phyloP scores from a whole-genome alignment of 2,797 vertebrate genomes.

The Danio kyathit region DNA sequence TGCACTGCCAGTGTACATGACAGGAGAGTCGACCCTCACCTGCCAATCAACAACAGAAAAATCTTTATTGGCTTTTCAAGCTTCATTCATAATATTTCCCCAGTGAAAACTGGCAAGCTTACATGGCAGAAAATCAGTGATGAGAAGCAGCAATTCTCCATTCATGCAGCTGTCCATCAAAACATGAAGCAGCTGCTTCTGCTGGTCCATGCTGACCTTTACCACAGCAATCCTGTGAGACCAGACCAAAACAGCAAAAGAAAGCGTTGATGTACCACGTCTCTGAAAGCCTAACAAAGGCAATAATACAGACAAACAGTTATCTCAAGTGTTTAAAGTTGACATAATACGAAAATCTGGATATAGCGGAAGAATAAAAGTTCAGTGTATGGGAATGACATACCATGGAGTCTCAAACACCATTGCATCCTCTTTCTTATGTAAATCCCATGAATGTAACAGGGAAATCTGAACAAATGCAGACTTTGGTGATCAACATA shows the following conservation, averaged over 20 bases:
- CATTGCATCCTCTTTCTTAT: too few species aligned
- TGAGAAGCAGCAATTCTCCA: constrained; percentile 44
- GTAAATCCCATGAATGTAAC: too few species aligned
- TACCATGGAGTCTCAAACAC: too few species aligned
- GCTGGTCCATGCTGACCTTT: constrained; percentile 13
- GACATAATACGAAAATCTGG: too few species aligned
- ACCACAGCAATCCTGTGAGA: background rate
- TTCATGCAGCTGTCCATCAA: constrained; percentile 60
- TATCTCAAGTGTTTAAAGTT: too few species aligned
- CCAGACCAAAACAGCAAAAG: background rate
- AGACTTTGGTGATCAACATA: too few species aligned
- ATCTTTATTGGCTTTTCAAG: background rate
- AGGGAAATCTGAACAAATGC: too few species aligned
- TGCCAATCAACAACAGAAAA: constrained; percentile 52
- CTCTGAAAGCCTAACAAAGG: background rate
- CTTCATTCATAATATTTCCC: constrained; percentile 18
- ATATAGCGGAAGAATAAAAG: too few species aligned
- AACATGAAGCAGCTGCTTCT: constrained; percentile 24
- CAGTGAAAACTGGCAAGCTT: background rate
- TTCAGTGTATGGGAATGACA: too few species aligned
- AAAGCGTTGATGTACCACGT: background rate
- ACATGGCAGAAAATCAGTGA: constrained; percentile 33
- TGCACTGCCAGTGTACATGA: constrained; percentile 3
- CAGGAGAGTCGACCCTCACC: constrained; percentile 39
- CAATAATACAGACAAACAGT: too few species aligned